These are phyloP conservation scores for Cerastis leucographa DNA, from an alignment of 2,888 invertebrate genomes.

Conservation along the genomic window DNA sequence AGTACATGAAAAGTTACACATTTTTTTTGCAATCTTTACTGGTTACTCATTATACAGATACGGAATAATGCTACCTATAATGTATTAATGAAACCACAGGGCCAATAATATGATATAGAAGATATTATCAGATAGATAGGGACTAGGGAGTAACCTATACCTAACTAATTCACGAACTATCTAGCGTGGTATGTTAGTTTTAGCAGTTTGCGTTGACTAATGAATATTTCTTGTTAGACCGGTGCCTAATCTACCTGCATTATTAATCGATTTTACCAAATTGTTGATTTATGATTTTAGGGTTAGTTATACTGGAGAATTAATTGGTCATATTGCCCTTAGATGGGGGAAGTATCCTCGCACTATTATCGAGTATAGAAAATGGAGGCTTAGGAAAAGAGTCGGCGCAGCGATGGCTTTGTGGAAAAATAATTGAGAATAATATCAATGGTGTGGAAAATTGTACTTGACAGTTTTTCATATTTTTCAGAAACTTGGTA, in stretches of 20 bases:
- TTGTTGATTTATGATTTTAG: slow-evolving; percentile 34
- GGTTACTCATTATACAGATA: neutral
- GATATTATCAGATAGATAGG: slow-evolving; percentile 31
- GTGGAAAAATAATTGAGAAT: neutral
- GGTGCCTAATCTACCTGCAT: slow-evolving; percentile 46
- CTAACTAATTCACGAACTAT: slow-evolving; percentile 60
- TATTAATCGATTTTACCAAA: slow-evolving; percentile 46
- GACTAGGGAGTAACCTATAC: slow-evolving; percentile 25
- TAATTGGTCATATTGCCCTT: slow-evolving; percentile 2
- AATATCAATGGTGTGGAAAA: neutral
- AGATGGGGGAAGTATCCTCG: neutral
- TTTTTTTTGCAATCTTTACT: neutral
- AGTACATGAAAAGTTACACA: neutral
- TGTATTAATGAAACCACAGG: slow-evolving; percentile 26
- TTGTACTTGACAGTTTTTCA: neutral
- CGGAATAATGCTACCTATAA: neutral
- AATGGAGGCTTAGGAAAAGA: neutral
- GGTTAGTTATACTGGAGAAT: slow-evolving; percentile 2
- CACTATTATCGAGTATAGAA: neutral
- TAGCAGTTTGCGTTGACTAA: slow-evolving; percentile 58
- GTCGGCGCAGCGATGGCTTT: neutral
- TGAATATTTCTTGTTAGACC: slow-evolving; percentile 63
- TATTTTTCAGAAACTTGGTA: neutral
- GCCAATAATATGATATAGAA: slow-evolving; percentile 48
- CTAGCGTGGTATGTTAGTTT: slow-evolving; percentile 44